Evolutionary conservation across 2,888 invertebrate species (phyloP), one percentile per base, ranked within the genome.

Genomic region (Lasiommata megera): DNA sequence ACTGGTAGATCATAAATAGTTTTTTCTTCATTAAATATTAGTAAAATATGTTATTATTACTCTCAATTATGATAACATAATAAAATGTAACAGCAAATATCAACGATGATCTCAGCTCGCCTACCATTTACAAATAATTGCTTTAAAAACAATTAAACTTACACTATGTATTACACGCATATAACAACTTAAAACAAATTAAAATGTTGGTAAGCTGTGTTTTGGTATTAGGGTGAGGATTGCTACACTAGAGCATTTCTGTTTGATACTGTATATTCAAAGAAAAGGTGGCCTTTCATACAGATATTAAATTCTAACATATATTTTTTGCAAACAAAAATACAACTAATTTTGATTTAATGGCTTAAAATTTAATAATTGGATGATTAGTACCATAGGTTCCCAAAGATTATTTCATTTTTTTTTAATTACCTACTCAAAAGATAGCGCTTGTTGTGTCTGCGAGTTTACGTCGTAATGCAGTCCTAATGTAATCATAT

Each of bases 211-310:
- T 90, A 90, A 90, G 88, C 87, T 86, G 90, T 89, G 84, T 86
- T 90, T 90, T 90, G 90, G 90, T 90, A 89, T 90, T 82, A 82
- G 86, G 83, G 86, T 89, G 89, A 90, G 88, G 88, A 84, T 79
- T 76, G 83, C 87, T 88, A 88, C 71, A 68, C 86, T 87, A 88
- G 75, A 72, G 67, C 67, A 77, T 69, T 69, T 67, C 68, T 68
- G 69, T 70, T 69, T 68, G 66, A 41, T 60, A 43, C 58, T 54
- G 56, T 38, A 56, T 53, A 47, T 51, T 43, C 51, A 51, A 34
- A 40, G 34, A 54, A 38, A 50, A 11, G 47, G 47, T 54, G 54
- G 51, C 44, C 40, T 54, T 46, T 36, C 40, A 28, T 23, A 40
- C 44, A 46, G 17, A 37, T 48, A 28, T 16, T 23, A 12, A n/a